These are phyloP conservation scores for Grus americana DNA, from an alignment of 2,113 vertebrate genomes.

Conservation along the genomic window DNA sequence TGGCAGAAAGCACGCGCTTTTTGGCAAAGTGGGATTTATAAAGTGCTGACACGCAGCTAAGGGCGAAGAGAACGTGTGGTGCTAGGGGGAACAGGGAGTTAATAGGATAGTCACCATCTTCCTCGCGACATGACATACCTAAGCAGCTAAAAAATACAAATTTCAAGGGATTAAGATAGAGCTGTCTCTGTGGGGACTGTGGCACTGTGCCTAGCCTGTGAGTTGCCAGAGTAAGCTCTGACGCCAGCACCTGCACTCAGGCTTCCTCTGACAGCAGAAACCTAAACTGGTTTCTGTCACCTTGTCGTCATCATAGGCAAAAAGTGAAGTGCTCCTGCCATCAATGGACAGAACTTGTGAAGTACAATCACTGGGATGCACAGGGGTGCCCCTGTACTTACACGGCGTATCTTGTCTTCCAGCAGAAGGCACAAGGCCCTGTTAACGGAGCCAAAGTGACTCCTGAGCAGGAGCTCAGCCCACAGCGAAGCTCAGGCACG, in stretches of 20 bases:
- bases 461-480: background rate
- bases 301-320: background rate
- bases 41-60: background rate
- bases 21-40: background rate
- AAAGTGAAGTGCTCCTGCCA: background rate
- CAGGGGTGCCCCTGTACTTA: no score
- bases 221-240: background rate
- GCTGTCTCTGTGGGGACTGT: background rate
- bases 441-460: background rate
- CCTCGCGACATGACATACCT: rapidly evolving
- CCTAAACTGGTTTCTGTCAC: background rate
- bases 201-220: background rate
- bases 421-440: background rate
- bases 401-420: background rate
- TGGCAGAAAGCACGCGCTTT: background rate
- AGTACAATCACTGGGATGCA: no score
- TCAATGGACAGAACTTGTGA: background rate
- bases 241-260: no score
- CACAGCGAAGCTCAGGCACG: rapidly evolving
- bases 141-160: background rate
- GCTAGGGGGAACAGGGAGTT: background rate
- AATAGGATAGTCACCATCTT: background rate
- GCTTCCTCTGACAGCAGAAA: background rate
- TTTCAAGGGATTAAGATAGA: background rate
- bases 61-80: background rate